Evolutionary conservation across 2,113 vertebrate genomes (phyloP).

Genomic region (Puntigrus tetrazona): DNA sequence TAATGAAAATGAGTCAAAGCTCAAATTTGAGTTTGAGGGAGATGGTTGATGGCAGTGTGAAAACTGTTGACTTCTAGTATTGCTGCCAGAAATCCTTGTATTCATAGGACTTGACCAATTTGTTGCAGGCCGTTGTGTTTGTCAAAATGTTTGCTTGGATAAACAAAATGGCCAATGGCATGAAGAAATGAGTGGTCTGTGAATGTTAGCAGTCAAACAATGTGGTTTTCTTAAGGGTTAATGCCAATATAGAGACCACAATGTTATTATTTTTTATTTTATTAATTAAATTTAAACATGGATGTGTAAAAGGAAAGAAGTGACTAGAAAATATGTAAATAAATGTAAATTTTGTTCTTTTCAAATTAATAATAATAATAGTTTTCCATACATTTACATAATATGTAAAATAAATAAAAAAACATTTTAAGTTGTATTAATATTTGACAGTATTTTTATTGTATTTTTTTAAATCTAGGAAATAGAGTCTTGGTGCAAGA

Average conservation of each 20-base stretch:
- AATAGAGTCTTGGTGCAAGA: background rate
- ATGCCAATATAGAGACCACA: background rate
- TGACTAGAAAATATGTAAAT: too few species aligned
- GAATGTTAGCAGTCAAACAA: background rate
- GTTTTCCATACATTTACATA: background rate
- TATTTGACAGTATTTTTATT: background rate
- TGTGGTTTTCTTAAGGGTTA: background rate
- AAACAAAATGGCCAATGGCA: background rate
- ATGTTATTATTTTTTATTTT: background rate
- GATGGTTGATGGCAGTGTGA: conserved; percentile 27
- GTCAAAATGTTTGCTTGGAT: background rate
- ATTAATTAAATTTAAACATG: too few species aligned
- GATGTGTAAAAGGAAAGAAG: too few species aligned
- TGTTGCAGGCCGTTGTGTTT: conserved; percentile 27
- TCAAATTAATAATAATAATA: background rate
- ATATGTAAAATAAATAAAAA: background rate
- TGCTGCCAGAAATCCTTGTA: conserved; percentile 22
- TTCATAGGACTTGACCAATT: conserved; percentile 24
- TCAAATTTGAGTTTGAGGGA: background rate
- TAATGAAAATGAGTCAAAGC: conserved; percentile 34
- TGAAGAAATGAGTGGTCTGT: background rate
- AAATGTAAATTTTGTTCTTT: too few species aligned
- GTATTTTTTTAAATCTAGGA: background rate
- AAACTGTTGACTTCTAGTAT: conserved; percentile 5
- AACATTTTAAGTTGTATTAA: background rate